These are phyloP conservation scores for Pelobates fuscus DNA, from an alignment of 2,113 vertebrate genomes.

Conservation along the genomic window DNA sequence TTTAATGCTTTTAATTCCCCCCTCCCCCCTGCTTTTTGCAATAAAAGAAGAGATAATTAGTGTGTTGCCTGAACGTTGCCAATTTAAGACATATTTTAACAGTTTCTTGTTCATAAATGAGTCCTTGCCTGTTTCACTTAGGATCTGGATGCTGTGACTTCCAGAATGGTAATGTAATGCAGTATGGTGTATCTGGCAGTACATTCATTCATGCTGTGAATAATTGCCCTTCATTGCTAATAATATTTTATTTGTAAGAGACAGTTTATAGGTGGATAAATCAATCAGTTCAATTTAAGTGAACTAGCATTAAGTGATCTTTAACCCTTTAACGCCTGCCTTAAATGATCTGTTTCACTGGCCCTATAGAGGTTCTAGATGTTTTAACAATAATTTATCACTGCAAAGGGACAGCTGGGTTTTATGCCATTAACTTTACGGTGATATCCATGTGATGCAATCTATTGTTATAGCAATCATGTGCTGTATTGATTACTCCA, in stretches of 20 bases:
- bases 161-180: background rate
- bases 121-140: background rate
- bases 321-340: too few relatives aligned
- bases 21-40: background rate
- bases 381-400: too few relatives aligned
- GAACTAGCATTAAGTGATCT: too few relatives aligned
- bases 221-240: background rate
- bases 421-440: too few relatives aligned
- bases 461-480: too few relatives aligned
- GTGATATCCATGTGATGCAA: too few relatives aligned
- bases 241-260: background rate
- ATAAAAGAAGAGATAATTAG: slow-evolving; percentile 46
- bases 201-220: background rate
- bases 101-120: slow-evolving; percentile 1
- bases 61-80: slow-evolving; percentile 29
- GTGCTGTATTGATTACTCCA: too few relatives aligned
- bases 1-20: background rate
- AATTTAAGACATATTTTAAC: slow-evolving; percentile 34
- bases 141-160: background rate
- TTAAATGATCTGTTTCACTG: too few relatives aligned
- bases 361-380: too few relatives aligned
- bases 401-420: too few relatives aligned
- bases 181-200: background rate
- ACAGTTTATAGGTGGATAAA: background rate
- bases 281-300: too few relatives aligned